phyloP scores from a whole-genome alignment of 2,113 vertebrate species.

The Glaucomys volans region DNA sequence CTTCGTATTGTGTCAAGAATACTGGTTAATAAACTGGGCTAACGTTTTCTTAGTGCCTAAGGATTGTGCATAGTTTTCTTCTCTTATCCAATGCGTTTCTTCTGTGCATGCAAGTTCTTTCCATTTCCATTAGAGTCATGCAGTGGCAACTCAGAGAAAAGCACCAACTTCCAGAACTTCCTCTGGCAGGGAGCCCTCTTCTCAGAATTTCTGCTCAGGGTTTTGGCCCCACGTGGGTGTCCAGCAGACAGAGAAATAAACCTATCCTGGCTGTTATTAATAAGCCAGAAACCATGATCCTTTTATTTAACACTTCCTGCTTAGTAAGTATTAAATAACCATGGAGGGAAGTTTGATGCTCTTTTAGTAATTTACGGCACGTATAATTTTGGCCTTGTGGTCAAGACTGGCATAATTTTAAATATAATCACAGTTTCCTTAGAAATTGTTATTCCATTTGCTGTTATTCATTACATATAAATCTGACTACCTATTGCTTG shows the following conservation, averaged over 20 bases:
- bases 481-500: conserved; percentile 57
- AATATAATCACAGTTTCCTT: conserved; percentile 65
- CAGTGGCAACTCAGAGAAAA: conserved; percentile 41
- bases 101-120: background rate
- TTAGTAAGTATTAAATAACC: conserved; percentile 67
- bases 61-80: background rate
- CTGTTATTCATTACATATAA: conserved; percentile 50
- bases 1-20: background rate
- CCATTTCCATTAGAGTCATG: background rate
- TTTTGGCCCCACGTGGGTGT: background rate
- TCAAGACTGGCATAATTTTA: conserved; percentile 64
- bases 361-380: conserved; percentile 53
- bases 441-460: conserved; percentile 66
- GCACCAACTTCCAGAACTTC: background rate
- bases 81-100: conserved; percentile 36
- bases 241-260: conserved; percentile 37
- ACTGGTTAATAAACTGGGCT: background rate
- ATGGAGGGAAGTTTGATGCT: conserved; percentile 3
- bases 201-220: background rate
- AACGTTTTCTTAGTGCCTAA: background rate
- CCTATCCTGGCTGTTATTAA: background rate
- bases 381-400: conserved; percentile 52
- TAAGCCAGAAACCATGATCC: conserved; percentile 46
- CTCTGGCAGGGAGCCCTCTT: background rate
- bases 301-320: conserved; percentile 40